Evolutionary conservation across 2,113 vertebrate genomes (phyloP).

Genomic region (Sialia sialis): DNA sequence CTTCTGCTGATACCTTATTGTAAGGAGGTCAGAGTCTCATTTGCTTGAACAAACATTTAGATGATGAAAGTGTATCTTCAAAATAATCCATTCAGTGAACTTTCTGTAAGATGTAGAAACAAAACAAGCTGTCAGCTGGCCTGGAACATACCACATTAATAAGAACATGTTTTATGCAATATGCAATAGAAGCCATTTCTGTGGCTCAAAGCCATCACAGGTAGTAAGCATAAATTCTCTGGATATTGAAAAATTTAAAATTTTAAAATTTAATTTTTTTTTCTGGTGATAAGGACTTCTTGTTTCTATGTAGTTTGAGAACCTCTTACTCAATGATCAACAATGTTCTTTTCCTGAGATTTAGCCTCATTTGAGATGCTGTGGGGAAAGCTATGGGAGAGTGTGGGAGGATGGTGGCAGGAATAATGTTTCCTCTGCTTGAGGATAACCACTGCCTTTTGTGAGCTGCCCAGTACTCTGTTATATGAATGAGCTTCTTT

Average conservation of each 20-base stretch:
- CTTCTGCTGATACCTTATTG: not conserved
- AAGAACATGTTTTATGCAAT: not conserved
- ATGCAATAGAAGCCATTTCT: not conserved
- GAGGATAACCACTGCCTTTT: not conserved
- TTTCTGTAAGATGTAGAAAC: slow-evolving; percentile 32
- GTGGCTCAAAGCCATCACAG: not conserved
- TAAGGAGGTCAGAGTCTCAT: slow-evolving; percentile 15
- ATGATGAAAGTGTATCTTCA: slow-evolving; percentile 16
- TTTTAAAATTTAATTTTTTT: no score
- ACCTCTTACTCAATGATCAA: not conserved
- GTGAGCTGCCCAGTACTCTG: not conserved
- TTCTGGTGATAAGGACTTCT: not conserved
- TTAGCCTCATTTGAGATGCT: not conserved
- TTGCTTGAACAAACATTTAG: slow-evolving; percentile 32
- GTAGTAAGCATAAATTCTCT: not conserved
- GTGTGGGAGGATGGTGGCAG: not conserved
- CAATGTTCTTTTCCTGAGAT: not conserved
- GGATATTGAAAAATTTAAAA: not conserved
- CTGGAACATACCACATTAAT: not conserved
- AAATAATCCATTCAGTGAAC: slow-evolving; percentile 16
- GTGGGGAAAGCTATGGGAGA: not conserved
- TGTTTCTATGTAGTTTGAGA: not conserved
- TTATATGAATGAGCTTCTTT: not conserved
- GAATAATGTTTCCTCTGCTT: not conserved
- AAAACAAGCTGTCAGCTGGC: not conserved